A percentile compares a stretch with the other conserved stretches of the same genome.
Conservation (phyloP, 2,113 vertebrate genomes). For the Capricornis sumatraensis region DNA sequence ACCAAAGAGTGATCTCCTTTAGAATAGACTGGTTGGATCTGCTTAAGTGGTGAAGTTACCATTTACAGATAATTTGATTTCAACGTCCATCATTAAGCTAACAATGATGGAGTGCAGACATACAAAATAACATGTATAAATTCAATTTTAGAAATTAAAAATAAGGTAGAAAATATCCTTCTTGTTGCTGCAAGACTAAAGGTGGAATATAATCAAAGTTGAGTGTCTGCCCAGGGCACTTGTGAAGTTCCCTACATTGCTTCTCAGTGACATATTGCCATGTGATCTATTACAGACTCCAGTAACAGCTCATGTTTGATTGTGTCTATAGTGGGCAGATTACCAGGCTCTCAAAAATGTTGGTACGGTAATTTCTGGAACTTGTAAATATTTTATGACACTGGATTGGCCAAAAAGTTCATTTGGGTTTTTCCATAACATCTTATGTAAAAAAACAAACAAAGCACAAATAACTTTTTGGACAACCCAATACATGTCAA, state of each 20-base stretch:
- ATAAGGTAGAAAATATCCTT: neutral
- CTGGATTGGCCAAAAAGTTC: neutral
- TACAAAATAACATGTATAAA: neutral
- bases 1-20: no score
- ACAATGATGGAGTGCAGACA: conserved; percentile 28
- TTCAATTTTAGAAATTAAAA: conserved; percentile 35
- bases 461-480: neutral
- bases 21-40: no score
- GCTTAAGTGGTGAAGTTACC: neutral
- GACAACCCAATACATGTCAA: neutral
- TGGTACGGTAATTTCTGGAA: neutral
- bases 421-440: neutral
- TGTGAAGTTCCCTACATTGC: neutral
- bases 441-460: neutral
- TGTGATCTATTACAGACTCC: neutral
- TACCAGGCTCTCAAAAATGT: neutral
- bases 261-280: neutral
- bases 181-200: neutral
- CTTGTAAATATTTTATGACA: neutral
- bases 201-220: neutral
- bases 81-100: neutral
- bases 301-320: neutral
- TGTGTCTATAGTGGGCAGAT: neutral
- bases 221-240: neutral
- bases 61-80: neutral